Evolutionary conservation across 1,140 invertebrate species (phyloP).

Genomic region (Ceratoteleas bidentatus): DNA sequence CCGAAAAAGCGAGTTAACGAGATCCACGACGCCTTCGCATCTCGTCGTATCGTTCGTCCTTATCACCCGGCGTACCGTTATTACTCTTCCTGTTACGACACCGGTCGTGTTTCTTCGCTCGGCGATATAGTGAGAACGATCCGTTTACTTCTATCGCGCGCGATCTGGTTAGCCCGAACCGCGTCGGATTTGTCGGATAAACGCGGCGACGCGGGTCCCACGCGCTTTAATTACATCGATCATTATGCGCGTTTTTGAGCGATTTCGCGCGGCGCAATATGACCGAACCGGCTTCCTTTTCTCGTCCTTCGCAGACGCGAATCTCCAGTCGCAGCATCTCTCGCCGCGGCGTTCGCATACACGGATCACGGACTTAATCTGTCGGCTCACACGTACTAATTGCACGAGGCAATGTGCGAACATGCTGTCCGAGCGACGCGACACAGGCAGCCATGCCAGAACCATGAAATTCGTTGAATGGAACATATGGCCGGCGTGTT

Average conservation of each 20-base stretch:
- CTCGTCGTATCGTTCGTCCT: constrained; percentile 58
- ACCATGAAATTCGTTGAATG: constrained; percentile 58
- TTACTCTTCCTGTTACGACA: constrained; percentile 70
- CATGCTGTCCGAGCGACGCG: constrained; percentile 34
- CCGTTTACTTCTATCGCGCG: constrained; percentile 62
- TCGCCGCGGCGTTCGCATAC: constrained; percentile 15
- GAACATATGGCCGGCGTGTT: constrained; percentile 49
- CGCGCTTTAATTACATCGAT: constrained; percentile 63
- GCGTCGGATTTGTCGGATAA: constrained; percentile 55
- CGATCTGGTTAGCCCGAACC: constrained; percentile 64
- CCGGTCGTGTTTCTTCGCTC: constrained; percentile 63
- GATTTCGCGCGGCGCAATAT: constrained; percentile 13
- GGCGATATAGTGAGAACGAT: constrained; percentile 57
- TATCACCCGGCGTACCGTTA: constrained; percentile 71
- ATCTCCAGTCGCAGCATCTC: constrained; percentile 16
- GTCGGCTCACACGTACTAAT: constrained; percentile 69
- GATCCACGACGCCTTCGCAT: constrained; percentile 63
- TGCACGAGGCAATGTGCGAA: constrained; percentile 65
- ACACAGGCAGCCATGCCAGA: constrained; percentile 30
- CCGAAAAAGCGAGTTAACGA: constrained; percentile 70
- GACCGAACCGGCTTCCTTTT: constrained; percentile 28
- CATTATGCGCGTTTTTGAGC: constrained; percentile 36
- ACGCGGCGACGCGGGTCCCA: constrained; percentile 48
- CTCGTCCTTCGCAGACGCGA: constrained; percentile 13
- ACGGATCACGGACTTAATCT: constrained; percentile 62